phyloP scores from a whole-genome alignment of 2,113 vertebrate genomes.

The Corythaixoides concolor region DNA sequence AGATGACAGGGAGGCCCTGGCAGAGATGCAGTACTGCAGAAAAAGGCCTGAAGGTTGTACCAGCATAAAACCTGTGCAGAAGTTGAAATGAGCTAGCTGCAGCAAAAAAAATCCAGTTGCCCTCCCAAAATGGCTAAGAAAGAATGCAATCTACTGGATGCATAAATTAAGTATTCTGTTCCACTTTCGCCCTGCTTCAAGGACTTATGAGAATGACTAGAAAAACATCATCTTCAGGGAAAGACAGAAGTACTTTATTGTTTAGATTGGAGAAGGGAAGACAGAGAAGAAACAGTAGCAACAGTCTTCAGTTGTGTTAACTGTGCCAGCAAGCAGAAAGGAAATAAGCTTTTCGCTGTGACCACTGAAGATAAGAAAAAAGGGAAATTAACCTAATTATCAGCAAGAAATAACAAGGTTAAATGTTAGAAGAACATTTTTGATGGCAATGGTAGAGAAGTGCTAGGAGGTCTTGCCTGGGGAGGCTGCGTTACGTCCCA shows the following conservation, averaged over 20 bases:
- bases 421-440: neutral
- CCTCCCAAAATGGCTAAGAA: neutral
- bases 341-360: neutral
- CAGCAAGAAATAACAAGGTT: neutral
- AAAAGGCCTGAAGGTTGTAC: neutral
- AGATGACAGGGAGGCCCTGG: neutral
- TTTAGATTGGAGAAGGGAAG: neutral
- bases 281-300: neutral
- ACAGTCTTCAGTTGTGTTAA: neutral
- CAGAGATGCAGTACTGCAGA: neutral
- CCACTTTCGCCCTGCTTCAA: neutral
- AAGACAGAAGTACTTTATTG: neutral
- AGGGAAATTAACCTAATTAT: neutral
- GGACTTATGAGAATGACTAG: neutral
- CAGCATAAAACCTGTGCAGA: rapidly evolving
- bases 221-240: neutral
- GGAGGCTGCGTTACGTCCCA: neutral
- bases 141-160: neutral
- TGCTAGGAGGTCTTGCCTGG: neutral
- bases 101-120: neutral
- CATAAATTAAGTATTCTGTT: neutral
- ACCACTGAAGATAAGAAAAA: neutral
- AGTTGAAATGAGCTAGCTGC: neutral
- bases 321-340: neutral
- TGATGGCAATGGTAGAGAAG: neutral